Evolutionary conservation across 2,113 vertebrate species (phyloP).

Genomic region (Mungos mungo): DNA sequence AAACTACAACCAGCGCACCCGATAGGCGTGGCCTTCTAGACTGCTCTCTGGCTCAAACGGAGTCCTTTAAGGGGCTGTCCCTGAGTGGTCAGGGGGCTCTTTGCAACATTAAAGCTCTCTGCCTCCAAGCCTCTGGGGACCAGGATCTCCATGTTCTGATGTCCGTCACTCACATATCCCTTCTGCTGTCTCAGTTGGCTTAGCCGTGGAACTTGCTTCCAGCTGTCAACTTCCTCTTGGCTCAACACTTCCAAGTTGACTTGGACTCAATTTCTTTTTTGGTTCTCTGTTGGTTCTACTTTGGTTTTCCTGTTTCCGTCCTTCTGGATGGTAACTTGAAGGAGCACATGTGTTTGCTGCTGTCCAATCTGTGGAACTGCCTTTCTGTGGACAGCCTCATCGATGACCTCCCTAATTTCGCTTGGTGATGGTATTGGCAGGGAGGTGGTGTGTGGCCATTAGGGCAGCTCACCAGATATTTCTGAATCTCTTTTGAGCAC

Average conservation of each 20-base stretch:
- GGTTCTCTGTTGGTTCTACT: neutral
- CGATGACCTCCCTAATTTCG: neutral
- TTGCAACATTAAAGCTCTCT: rapidly evolving
- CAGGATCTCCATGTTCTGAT: too few species aligned
- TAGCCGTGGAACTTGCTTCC: rapidly evolving
- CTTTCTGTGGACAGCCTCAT: rapidly evolving
- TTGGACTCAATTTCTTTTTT: neutral
- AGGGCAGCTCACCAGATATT: neutral
- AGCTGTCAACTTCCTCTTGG: rapidly evolving
- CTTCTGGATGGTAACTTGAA: neutral
- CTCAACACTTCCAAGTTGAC: too few species aligned
- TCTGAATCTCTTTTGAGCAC: neutral
- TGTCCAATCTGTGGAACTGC: rapidly evolving
- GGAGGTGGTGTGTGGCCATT: rapidly evolving
- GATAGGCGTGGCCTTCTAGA: neutral
- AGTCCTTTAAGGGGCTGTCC: neutral
- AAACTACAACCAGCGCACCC: neutral
- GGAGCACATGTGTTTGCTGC: too few species aligned
- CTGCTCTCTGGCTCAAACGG: rapidly evolving
- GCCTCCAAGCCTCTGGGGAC: neutral
- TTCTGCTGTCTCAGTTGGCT: neutral
- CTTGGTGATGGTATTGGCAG: rapidly evolving
- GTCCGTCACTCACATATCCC: rapidly evolving
- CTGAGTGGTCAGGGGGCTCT: neutral
- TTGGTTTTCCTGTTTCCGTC: neutral